Base-by-base conservation (phyloP, 92 coral and sea anemone genomes). In the Micromussa lordhowensis region DNA sequence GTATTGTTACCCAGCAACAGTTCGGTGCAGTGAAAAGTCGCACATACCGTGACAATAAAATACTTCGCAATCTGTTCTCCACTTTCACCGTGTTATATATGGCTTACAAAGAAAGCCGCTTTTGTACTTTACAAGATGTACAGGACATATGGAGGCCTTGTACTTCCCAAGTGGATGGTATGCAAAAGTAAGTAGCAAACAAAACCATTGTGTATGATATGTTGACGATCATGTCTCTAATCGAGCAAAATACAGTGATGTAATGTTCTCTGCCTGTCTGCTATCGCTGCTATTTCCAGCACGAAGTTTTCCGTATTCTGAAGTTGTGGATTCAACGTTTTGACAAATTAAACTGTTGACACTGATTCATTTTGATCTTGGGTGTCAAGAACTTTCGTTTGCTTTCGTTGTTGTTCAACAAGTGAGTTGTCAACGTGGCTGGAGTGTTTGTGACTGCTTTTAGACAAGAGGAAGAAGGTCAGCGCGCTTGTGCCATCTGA, bases 1-100 rank as follows among this genome's bases (percentile, higher is more conserved):
- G 81, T 58, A 75, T 76, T 77, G 89, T 86, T 66, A 86, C 89
- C 88, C 89, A 78, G 89, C 89, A 86, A 86, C 89, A 77, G 83
- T 44, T 63, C 51, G 51, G 61, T 63, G 63, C 78, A 70, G 32
- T 57, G 69, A 36, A 29, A 85, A 55, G 81, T 75, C 69, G 73
- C 74, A 28, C 82, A 55, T 82, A 26, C 21, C 57, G 69, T 55
- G 58, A 21, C 38, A 58, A 26, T 18, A 17, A 32, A 34, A 57
- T 26, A 26, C 19, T 6, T 40, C 26, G 19, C 26, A 8, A 22
- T 53, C 38, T 75, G 54, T 34, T 74, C 38, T 14, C 78, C 21
- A 61, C n/a, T 38, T 80, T 55, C 31, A n/a, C 63, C 49, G 19
- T 32, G 29, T 31, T 26, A 84, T n/a, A n/a, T n/a, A n/a, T 84